Evolutionary conservation across 2,797 vertebrate species (phyloP), one percentile per base, ranked within the genome.

Genomic region (Ctenopoma multispine): DNA sequence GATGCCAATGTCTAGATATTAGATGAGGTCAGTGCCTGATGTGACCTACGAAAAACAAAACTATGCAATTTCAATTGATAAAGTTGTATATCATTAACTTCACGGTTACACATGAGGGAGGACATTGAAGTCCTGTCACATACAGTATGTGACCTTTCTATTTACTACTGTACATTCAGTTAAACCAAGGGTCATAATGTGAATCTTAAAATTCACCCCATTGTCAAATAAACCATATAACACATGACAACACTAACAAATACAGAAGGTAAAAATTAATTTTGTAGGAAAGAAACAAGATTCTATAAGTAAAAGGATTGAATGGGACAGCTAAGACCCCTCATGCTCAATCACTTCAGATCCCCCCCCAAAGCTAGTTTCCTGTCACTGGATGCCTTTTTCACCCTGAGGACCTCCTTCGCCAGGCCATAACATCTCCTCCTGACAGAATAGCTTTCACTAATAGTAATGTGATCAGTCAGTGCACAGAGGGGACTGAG

Each of bases 381-480:
- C 65, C 64, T 80, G 81, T 87, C 89, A 85, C 72, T 72, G 78
- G 79, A 72, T 81, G 77, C 77, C 79, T 29, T 81, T 71, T 81
- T 83, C 77, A 63, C 57, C 86, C 84, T 0, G 15, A 61, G 66
- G 83, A 21, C 36, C 49, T 69, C 56, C 75, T 79, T 79, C 7
- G 53, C 80, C 43, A 53, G 74, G 80, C 78, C 72, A 57, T 75
- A 85, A 85, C 82, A 77, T 87, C 80, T 81, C 77, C 78, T 82
- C 78, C 84, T 91, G 92, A 89, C 91, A 91, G 75, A 84, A 78
- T 17, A 79, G 84, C 82, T 90, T 80, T 72, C 61, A 48, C 78
- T 88, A 80, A 90, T 87, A 83, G 85, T 92, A 92, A 92, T 90
- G 89, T 87, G 89, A 91, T 91, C 80, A 85, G 92, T 92, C 92